Base-by-base conservation (phyloP, 2,797 vertebrate genomes). In the Oceanodroma leucorhoa region DNA sequence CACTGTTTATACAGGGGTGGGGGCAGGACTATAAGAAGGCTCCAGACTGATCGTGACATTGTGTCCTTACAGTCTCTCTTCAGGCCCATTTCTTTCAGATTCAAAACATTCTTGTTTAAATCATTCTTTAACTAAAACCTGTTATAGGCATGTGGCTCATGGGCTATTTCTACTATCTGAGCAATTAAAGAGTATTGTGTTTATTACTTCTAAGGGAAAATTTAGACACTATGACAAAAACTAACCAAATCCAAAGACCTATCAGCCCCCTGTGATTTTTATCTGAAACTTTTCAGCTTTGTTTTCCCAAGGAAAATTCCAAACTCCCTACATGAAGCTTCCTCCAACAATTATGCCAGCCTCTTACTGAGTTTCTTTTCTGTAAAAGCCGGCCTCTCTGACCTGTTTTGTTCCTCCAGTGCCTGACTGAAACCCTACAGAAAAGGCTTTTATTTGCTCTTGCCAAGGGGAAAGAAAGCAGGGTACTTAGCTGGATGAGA, bases 401-500 rank as follows among this genome's bases (percentile, higher is more conserved):
- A 85, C 61, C 81, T 41, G 11, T 29, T 85, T 60, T 75, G 16
- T 77, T 89, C 34, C 46, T 82, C 64, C 41, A 82, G 70, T 51
- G 75, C 30, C 83, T 54, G 53, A 51, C 8, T 71, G 61, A 83
- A 87, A 38, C 32, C 27, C 48, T 58, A 5, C 21, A 92, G 87
- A 57, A 82, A 77, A 86, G 22, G 67, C n/a, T 94, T 91, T 89
- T 77, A 55, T 88, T 87, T 87, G 27, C 71, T 69, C 46, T 57
- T 78, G 64, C 46, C 27, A 69, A 57, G 81, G 38, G 32, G 40
- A 65, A 77, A 87, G 76, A 36, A 71, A 78, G 72, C 57, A 29
- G 61, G 53, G n/a, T 55, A 85, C 93, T 95, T 58, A 93, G n/a
- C 55, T 60, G 85, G 62, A 91, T 85, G 91, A 96, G 90, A 83